phyloP scores from a whole-genome alignment of 2,113 vertebrate species.

The Proteles cristata region DNA sequence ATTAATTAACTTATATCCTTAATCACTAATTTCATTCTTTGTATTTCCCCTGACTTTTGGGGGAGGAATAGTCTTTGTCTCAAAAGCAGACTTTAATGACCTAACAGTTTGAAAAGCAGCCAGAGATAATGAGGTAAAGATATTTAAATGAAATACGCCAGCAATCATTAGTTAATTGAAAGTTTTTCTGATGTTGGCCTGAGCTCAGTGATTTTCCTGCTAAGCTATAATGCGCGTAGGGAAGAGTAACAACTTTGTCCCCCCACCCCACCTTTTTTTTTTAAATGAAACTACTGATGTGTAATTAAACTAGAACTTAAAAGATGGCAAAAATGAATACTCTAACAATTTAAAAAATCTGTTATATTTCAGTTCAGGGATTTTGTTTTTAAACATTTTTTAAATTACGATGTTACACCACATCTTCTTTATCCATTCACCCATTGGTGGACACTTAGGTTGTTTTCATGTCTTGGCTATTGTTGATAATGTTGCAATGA shows the following conservation, averaged over 20 bases:
- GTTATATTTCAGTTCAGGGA: not conserved
- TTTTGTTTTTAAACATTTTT: not conserved
- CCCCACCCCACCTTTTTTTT: not conserved
- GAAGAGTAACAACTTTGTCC: not conserved
- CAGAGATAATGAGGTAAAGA: conserved; percentile 44
- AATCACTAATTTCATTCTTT: conserved; percentile 75
- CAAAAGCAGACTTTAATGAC: conserved; percentile 64
- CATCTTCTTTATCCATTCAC: not conserved
- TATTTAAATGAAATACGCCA: conserved; percentile 44
- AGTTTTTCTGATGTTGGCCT: conserved; percentile 9
- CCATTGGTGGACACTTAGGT: not conserved
- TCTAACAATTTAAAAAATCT: not conserved
- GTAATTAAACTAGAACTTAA: conserved; percentile 30
- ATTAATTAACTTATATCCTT: conserved; percentile 73
- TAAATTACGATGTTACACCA: not conserved
- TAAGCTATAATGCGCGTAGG: not conserved
- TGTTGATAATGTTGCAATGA: not conserved
- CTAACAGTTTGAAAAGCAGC: conserved; percentile 55
- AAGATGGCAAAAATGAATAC: not conserved
- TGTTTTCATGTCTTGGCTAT: not conserved
- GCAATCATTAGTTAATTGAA: conserved; percentile 53
- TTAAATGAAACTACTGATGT: not conserved
- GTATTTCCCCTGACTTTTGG: conserved; percentile 75
- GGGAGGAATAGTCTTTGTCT: conserved; percentile 55
- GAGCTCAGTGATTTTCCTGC: not conserved